These are phyloP conservation scores for Zaprionus ornatus DNA, from an alignment of 1,140 invertebrate species.

Conservation along the genomic window DNA sequence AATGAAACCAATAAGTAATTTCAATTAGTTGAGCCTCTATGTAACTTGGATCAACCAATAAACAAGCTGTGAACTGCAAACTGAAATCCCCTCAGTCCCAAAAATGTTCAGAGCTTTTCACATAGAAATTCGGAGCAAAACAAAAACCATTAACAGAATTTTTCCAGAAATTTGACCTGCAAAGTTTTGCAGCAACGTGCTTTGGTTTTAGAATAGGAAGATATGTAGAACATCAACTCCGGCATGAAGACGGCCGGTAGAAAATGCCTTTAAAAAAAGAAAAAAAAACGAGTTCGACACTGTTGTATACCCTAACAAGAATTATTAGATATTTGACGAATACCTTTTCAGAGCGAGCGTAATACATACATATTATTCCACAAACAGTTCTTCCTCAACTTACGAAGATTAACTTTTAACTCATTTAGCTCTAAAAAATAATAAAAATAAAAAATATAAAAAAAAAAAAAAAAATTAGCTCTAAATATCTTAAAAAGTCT, in stretches of 20 bases:
- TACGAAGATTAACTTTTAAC: too few relatives aligned
- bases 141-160: constrained; percentile 5
- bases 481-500: too few relatives aligned
- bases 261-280: background rate
- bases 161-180: constrained; percentile 19
- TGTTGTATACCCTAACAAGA: background rate
- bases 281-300: background rate
- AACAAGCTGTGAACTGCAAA: background rate
- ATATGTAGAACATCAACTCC: background rate
- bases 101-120: background rate
- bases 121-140: background rate
- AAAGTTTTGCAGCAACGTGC: constrained; percentile 37
- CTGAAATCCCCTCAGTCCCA: background rate
- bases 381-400: too few relatives aligned
- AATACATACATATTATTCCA: too few relatives aligned
- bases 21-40: background rate
- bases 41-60: background rate
- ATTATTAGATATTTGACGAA: background rate
- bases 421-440: too few relatives aligned
- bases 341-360: too few relatives aligned
- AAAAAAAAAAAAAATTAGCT: too few relatives aligned
- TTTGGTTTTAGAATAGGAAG: constrained; percentile 20
- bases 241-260: background rate
- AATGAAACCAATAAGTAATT: background rate
- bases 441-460: too few relatives aligned